Evolutionary conservation across 2,888 invertebrate species (phyloP), one percentile per base, ranked within the genome.

Genomic region (Melitaea athalia): DNA sequence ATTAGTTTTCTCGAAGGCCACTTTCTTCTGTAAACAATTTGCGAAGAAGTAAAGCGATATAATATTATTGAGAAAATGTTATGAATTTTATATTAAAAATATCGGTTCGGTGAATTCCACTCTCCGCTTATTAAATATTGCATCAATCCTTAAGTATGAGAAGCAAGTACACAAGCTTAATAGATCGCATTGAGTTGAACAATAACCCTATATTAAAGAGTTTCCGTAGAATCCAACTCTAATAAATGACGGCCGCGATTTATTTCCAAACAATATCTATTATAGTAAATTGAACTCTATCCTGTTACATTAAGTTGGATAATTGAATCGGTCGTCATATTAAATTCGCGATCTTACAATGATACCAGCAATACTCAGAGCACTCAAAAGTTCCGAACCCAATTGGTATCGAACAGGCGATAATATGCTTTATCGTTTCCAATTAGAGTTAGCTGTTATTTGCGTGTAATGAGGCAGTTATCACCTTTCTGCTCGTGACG

Each of bases 221-320:
- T 85, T 85, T 84, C 83, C 83, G 82, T 78, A 81, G 81, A 79
- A 73, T 38, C 77, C 73, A 78, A 75, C 75, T 74, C 72, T 79
- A 80, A 80, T 81, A 85, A 84, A 84, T 84, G 84, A 85, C 85
- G 83, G 83, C 82, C 80, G 80, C 78, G 77, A 82, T 83, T 83
- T 83, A 81, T 85, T 81, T 76, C 68, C 73, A 73, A 63, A 67
- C 57, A 42, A 61, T 74, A 67, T 15, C 14, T 31, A 7, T 6
- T 6, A 5, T 55, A 45, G 15, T 42, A 80, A 77, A 75, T 63
- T 77, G 49, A 78, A 79, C 79, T 74, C 45, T 83, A 81, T 60
- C 2, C 0, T 59, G 10, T 12, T 64, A 63, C n/a, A 71, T 47
- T 81, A 83, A 78, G 79, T 77, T 76, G 72, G 72, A 78, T 24